phyloP scores from a whole-genome alignment of 2,888 invertebrate species.

The Microplitis manilae region DNA sequence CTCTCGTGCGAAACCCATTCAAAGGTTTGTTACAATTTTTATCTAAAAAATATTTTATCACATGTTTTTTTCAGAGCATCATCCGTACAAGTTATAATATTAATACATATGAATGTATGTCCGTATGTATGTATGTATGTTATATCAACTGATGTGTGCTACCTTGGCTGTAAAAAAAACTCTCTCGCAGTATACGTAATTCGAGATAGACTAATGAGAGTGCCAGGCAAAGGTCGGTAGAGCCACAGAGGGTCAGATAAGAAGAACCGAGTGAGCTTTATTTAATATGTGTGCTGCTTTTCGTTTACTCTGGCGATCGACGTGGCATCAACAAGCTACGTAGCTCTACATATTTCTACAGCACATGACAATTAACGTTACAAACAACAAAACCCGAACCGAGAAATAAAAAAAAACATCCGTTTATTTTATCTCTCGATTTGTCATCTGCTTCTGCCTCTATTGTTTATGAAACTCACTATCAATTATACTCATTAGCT shows the following conservation, averaged over 20 bases:
- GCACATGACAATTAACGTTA: conserved; percentile 19
- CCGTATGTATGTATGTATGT: not conserved
- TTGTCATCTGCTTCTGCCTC: conserved; percentile 16
- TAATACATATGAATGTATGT: too few species aligned
- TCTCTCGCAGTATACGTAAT: conserved; percentile 33
- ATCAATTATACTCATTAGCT: conserved; percentile 3
- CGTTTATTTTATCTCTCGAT: conserved; percentile 28
- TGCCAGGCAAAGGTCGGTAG: conserved; percentile 39
- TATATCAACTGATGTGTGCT: conserved; percentile 10
- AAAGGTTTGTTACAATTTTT: conserved; percentile 61
- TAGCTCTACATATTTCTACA: conserved; percentile 8
- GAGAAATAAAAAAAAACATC: conserved; percentile 3
- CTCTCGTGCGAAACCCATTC: conserved; percentile 69
- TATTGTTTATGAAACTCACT: not conserved
- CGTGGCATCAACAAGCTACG: conserved; percentile 13
- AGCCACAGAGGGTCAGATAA: conserved; percentile 40
- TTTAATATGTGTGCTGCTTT: not conserved
- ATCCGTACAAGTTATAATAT: too few species aligned
- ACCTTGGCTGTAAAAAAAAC: conserved; percentile 24
- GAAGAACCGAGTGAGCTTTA: conserved; percentile 26
- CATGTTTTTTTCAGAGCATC: conserved; percentile 1
- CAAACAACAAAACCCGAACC: not conserved
- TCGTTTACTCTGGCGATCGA: conserved; percentile 14
- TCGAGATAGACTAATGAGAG: conserved; percentile 41
- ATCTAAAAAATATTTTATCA: conserved; percentile 6